Evolutionary conservation across 92 coral and sea anemone species (phyloP).

Genomic region (Heliopora coerulea): DNA sequence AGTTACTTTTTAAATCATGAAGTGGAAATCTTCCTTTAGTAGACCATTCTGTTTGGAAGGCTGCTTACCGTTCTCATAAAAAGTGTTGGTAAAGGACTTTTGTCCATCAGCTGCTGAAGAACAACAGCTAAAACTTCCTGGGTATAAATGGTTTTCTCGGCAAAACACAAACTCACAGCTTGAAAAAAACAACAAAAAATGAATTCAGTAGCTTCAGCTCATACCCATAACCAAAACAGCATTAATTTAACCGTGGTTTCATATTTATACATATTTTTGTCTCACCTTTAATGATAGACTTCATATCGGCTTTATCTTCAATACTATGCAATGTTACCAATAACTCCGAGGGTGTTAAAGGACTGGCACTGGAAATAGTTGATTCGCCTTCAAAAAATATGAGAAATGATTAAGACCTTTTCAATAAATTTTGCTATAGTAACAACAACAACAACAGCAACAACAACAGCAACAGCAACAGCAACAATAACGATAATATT

Average conservation of each 20-base stretch:
- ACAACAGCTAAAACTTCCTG: constrained; percentile 98
- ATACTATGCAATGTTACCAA: constrained; percentile 89
- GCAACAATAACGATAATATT: no score
- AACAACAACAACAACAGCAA: background rate
- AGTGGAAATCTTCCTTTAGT: no score
- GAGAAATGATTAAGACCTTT: no score
- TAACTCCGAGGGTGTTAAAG: constrained; percentile 94
- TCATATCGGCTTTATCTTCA: constrained; percentile 85
- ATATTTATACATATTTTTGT: no score
- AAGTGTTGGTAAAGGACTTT: constrained; percentile 91
- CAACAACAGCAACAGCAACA: background rate
- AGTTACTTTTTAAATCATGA: background rate
- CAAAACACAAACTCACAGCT: constrained; percentile 97
- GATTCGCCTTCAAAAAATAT: constrained; percentile 80
- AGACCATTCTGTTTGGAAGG: background rate
- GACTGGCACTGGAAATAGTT: constrained; percentile 94
- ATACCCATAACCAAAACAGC: no score
- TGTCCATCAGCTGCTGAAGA: constrained; percentile 94
- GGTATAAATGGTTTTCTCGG: constrained; percentile 97
- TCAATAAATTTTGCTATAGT: no score
- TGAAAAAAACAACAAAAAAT: background rate
- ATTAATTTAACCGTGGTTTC: background rate
- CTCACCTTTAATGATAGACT: constrained; percentile 93
- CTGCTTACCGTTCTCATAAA: constrained; percentile 93
- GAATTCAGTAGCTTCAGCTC: no score